Conservation (phyloP, 2,113 vertebrate species). For the Acanthochromis polyacanthus region DNA sequence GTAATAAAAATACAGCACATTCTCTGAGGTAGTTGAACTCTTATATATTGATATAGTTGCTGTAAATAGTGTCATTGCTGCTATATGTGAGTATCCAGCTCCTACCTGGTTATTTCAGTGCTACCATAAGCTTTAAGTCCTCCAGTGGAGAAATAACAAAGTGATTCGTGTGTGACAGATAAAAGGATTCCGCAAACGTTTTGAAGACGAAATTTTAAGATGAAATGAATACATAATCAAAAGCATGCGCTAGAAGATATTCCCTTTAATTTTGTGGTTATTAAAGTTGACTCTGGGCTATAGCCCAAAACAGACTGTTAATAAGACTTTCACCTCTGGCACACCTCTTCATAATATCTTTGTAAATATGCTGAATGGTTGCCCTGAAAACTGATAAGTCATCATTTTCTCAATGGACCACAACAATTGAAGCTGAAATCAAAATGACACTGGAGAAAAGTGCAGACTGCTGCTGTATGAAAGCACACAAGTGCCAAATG, state of each 20-base stretch:
- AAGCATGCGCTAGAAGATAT: conserved; percentile 8
- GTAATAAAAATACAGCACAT: neutral
- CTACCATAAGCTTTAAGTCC: conserved; percentile 13
- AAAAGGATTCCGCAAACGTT: conserved; percentile 45
- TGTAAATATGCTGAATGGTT: conserved; percentile 58
- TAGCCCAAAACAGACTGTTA: conserved; percentile 15
- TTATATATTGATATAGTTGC: conserved; percentile 5
- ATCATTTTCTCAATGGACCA: conserved; percentile 44
- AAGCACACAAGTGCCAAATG: conserved; percentile 57
- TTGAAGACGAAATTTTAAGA: conserved; percentile 48
- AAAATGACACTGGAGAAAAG: conserved; percentile 64
- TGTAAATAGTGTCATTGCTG: neutral
- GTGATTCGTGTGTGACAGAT: conserved; percentile 32
- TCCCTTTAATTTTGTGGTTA: conserved; percentile 44
- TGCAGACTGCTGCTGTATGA: conserved; percentile 61
- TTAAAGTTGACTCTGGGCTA: conserved; percentile 43
- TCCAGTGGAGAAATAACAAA: conserved; percentile 9
- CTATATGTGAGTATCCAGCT: neutral
- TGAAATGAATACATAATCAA: conserved; percentile 56
- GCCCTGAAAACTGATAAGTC: conserved; percentile 37
- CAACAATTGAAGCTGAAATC: conserved; percentile 69
- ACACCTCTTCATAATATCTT: conserved; percentile 48
- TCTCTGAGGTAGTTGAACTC: neutral
- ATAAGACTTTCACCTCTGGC: conserved; percentile 43
- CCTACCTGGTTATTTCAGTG: conserved; percentile 14